Evolutionary conservation across 2,888 invertebrate species (phyloP).

Genomic region (Drosophila peninsularis): DNA sequence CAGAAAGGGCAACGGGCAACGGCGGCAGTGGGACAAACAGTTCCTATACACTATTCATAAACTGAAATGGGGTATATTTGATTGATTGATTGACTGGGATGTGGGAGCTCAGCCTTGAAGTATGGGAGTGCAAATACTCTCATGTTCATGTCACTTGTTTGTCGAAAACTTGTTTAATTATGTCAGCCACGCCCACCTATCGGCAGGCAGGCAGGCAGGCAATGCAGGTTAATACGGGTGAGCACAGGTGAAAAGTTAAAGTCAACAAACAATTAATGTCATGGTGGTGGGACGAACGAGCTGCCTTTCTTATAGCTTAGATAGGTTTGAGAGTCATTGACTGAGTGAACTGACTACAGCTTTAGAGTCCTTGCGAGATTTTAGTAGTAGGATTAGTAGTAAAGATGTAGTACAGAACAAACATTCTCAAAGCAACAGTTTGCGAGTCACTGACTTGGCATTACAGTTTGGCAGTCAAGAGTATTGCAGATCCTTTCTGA

Average conservation of each 20-base stretch:
- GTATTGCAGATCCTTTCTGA: too few relatives aligned
- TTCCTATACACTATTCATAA: not conserved
- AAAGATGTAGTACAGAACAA: too few relatives aligned
- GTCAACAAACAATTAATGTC: not conserved
- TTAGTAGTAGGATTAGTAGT: too few relatives aligned
- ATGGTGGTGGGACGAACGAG: too few relatives aligned
- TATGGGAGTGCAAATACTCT: not conserved
- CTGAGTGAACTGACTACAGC: too few relatives aligned
- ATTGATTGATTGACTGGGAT: not conserved
- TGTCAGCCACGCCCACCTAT: conserved; percentile 1
- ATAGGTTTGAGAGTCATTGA: not conserved
- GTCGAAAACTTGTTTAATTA: not conserved
- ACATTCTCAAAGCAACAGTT: too few relatives aligned
- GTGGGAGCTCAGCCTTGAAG: not conserved
- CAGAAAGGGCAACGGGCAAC: not conserved
- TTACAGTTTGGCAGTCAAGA: too few relatives aligned
- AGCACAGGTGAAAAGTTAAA: not conserved
- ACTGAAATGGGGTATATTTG: conserved; percentile 6
- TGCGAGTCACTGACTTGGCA: too few relatives aligned
- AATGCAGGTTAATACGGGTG: not conserved
- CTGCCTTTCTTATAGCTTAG: not conserved
- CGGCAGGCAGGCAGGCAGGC: not conserved
- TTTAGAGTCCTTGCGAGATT: too few relatives aligned
- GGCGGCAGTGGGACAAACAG: conserved; percentile 13
- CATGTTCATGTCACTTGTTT: not conserved